Base-by-base conservation (phyloP, 2,888 invertebrate species). In the Diabrotica balteata region DNA sequence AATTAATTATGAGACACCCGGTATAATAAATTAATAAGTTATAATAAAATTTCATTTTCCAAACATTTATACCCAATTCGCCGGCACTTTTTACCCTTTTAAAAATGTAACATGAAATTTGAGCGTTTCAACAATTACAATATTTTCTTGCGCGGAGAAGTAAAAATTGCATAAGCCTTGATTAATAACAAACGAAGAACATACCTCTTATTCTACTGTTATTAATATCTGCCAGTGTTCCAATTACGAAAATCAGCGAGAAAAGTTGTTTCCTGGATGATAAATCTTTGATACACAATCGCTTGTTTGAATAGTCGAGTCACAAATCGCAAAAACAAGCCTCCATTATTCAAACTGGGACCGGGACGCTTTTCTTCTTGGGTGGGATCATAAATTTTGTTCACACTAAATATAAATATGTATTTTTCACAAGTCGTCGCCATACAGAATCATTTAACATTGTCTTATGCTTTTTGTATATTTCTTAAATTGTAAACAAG, bases 241-340 rank as follows among this genome's bases (percentile, higher is more conserved):
- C 79, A 80, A 80, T 80, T 80, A 80, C 77, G 76, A 73, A 77
- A 80, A 80, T 78, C 78, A 77, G 77, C 77, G 77, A 76, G 77
- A 79, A 79, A 76, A 78, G 75, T 54, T 51, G 60, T 46, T 62
- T 66, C 72, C 72, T 75, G 74, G 77, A 79, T 80, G 77, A 80
- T 80, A 79, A 80, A 80, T 80, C 77, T 79, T 77, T 77, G 76
- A 77, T 76, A 77, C 74, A 77, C 78, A 78, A 79, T 77, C 76
- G 75, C 74, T 69, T 73, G 74, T 78, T 75, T 76, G 77, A 76
- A 76, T 77, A 75, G 72, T 68, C 67, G 68, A 72, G 61, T 64
- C 66, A 69, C 57, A 66, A 69, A 70, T 74, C 68, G 70, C 75
- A 77, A 74, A 76, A 78, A 78, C 76, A 76, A 68, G 68, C 71